Evolutionary conservation across 2,888 invertebrate species (phyloP).

Genomic region (Acronicta leporina): DNA sequence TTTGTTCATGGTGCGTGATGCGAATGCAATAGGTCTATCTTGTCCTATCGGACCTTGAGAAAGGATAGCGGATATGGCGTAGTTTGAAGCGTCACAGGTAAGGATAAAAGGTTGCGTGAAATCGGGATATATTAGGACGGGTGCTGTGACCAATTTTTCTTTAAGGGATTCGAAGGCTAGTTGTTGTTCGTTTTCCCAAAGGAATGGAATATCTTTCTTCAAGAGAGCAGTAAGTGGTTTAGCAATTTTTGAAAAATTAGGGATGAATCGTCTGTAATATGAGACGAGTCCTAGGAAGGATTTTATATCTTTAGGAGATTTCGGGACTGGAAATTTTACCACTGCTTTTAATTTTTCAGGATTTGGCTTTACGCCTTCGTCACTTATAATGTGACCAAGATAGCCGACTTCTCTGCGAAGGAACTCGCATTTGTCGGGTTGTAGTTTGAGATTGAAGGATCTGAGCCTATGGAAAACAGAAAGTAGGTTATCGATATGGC

Average conservation of each 20-base stretch:
- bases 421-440: constrained; percentile 7
- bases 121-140: background rate
- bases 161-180: background rate
- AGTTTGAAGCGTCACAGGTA: background rate
- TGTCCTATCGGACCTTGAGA: background rate
- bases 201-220: background rate
- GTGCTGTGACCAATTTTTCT: background rate
- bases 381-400: background rate
- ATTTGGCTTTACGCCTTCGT: too few species aligned
- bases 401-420: background rate
- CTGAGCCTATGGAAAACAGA: background rate
- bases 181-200: background rate
- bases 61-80: constrained; percentile 1
- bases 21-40: background rate
- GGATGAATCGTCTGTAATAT: background rate
- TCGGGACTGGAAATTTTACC: constrained; percentile 5
- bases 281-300: background rate
- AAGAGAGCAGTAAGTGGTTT: too few species aligned
- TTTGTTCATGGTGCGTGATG: background rate
- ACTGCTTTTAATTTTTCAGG: too few species aligned
- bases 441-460: constrained; percentile 4
- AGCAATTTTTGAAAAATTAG: too few species aligned
- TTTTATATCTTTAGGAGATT: constrained; percentile 6
- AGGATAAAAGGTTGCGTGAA: background rate
- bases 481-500: background rate